Conservation (phyloP, 1,140 invertebrate species). For the Cyphomyrmex costatus region DNA sequence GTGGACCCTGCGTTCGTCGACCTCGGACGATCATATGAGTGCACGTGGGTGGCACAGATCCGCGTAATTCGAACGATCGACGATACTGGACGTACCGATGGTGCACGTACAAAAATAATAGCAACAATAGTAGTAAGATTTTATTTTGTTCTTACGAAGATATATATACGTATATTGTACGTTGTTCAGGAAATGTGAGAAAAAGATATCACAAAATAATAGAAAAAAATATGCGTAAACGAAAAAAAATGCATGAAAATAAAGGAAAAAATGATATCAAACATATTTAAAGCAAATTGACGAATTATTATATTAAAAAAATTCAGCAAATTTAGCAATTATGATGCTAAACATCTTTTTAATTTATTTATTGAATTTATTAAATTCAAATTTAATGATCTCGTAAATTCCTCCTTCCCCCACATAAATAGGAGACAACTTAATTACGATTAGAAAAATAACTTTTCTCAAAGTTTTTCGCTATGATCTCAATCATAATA, state of each 20-base stretch:
- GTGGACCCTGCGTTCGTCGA: constrained; percentile 75
- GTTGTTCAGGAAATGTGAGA: no score
- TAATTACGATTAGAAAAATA: not conserved
- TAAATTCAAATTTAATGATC: not conserved
- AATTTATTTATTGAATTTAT: not conserved
- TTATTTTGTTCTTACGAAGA: not conserved
- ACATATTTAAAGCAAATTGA: not conserved
- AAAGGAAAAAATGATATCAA: not conserved
- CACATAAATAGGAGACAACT: not conserved
- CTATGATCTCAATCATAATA: not conserved
- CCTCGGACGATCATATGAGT: constrained; percentile 74
- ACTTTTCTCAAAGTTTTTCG: not conserved
- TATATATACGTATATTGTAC: no score
- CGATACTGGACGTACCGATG: not conserved
- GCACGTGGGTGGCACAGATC: constrained; percentile 75
- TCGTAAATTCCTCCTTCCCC: not conserved
- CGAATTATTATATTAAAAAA: constrained; percentile 10
- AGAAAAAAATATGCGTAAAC: not conserved
- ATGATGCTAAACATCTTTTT: not conserved
- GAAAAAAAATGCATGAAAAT: not conserved
- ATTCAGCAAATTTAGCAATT: not conserved
- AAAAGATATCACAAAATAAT: not conserved
- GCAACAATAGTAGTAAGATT: not conserved
- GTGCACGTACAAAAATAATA: not conserved
- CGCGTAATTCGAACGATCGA: constrained; percentile 55